Base-by-base conservation (phyloP, 2,113 vertebrate species). In the Sander lucioperca region DNA sequence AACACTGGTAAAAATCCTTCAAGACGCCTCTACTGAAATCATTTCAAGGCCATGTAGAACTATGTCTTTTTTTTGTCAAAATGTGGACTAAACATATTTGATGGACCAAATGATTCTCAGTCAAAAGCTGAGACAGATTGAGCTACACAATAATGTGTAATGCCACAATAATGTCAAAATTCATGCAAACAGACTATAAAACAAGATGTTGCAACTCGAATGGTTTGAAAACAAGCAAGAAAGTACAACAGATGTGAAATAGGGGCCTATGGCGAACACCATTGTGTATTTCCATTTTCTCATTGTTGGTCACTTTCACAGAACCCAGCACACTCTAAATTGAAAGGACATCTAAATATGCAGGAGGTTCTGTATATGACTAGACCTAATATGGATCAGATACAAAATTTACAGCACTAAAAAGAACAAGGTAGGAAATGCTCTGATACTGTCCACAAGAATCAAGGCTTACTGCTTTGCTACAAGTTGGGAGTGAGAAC, bases 1-100 rank as follows among this genome's bases (percentile, higher is more conserved):
- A 85, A 73, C 16, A 67, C 33, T 23, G 30, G n/a, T 36, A 23
- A 47, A 27, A 43, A 64, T 73, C 69, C 66, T 61, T 75, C 76
- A 73, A n/a, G 82, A 79, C n/a, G 54, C 19, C 16, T 71, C 80
- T 65, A 10, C 25, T 65, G 12, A 62, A 80, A 72, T 23, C 1
- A 65, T 76, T 75, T 70, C 53, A 82, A 74, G 58, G 36, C 48
- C 30, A 33, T 5, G 12, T 2, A 25, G 10, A 45, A 75, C 2
- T 23, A 11, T 1, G 1, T 5, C 18, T 5, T 3, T 30, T 63
- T 62, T 33, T 71, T 77, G 25, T 72, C 53, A 27, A 33, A 77
- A 70, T 53, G 21, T 25, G 47, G 0, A 0, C 2, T 5, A 51
- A 45, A 74, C 59, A 13, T 47, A 50, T 74, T 39, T 53, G 43